Base-by-base conservation (phyloP, 2,797 vertebrate genomes). In the Centropyge bicolor region DNA sequence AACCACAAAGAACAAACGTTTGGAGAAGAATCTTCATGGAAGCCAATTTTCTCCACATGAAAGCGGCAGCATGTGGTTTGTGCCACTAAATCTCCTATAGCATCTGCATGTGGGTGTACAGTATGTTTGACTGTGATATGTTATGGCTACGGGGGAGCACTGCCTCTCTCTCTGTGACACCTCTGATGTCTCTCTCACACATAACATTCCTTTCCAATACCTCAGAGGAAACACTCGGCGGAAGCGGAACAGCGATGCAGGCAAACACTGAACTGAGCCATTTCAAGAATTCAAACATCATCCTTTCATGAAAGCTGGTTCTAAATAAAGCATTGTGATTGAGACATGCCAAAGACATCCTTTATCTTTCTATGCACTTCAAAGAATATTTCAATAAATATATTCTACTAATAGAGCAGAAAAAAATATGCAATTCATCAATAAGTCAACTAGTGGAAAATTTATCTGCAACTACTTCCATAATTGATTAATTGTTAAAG, bases 91-190 rank as follows among this genome's bases (percentile, higher is more conserved):
- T 72, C 67, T 75, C 9, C 0, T 14, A 2, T 54, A 19, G 65
- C 54, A 80, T 70, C 73, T 86, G 74, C 52, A 70, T 22, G 74
- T 67, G 52, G 22, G 67, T 74, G 66, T 41, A 31, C 27, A 31
- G 27, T 31, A 71, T 48, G 49, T 80, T 54, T 78, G 75, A 80
- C 56, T 64, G 65, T n/a, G 55, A 80, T 72, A 70, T 56, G 48
- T 80, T 54, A 22, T 73, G 22, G 61, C 68, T 41, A 49, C 65
- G 54, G 71, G 69, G 57, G 54, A 57, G 70, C 70, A 54, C 70
- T 46, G 52, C 24, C 24, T 27, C 43, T 54, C 43, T 54, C 57
- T 54, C 48, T 57, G 63, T 61, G 66, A 63, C 51, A 49, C 80
- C 52, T 60, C 61, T 70, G 48, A 57, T 46, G 74, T 68, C 16